Base-by-base conservation (phyloP, 2,113 vertebrate genomes). In the Vulpes vulpes region DNA sequence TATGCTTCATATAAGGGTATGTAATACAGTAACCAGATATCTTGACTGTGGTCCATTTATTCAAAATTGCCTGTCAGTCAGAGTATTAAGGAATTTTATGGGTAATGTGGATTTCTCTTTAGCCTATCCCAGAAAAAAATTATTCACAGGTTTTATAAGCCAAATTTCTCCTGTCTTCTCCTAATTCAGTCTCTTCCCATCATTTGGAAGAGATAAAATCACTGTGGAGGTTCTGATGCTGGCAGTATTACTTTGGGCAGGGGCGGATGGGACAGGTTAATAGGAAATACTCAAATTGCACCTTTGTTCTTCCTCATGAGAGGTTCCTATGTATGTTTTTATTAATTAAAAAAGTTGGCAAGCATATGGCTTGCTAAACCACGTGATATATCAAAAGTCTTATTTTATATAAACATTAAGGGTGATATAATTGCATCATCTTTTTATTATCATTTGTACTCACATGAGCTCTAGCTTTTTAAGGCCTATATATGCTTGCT, bases 311-410 rank as follows among this genome's bases (percentile, higher is more conserved):
- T 92, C 57, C 73, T 78, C 35, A 27, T 35, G 73, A 76, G 55
- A 82, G 11, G 3, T 64, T 76, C 17, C 55, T 16, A 5, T 38
- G 4, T 19, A 22, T 92, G 22, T 23, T 55, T 69, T 35, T 65
- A 82, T 60, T 89, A 91, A 89, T 67, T 62, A 79, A 93, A 82
- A 62, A 73, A 53, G 22, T 65, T 57, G 43, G 22, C 49, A 95
- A 74, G 11, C 11, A 17, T 67, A 76, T 51, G 3, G 25, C 27
- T 93, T 83, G 27, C 20, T 87, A 78, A 86, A 67, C 3, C 3
- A 81, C 64, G 25, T 27, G 19, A 65, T 17, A 59, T 5, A 71
- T 25, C 71, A 73, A 94, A 96, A 64, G 53, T 51, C 64, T 86
- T 23, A 87, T 19, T 94, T 59, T 49, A 69, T 32, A 23, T 25